phyloP scores from a whole-genome alignment of 64 coral and sea anemone species.

The Actinia tenebrosa region DNA sequence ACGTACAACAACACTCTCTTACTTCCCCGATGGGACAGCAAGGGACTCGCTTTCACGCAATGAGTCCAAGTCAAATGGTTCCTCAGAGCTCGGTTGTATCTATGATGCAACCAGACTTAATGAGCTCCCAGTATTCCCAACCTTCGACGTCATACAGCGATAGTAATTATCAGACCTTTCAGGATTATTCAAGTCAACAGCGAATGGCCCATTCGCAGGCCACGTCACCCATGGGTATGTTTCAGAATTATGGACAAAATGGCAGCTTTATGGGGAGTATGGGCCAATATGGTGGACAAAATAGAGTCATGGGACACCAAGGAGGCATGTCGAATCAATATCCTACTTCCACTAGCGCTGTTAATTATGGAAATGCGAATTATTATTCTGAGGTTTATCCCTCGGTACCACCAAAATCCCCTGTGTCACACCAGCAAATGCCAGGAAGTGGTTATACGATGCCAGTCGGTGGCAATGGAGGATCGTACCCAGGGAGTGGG shows the following conservation, averaged over 20 bases:
- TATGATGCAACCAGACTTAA: constrained; percentile 44
- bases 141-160: constrained; percentile 22
- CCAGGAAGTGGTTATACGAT: constrained; percentile 36
- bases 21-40: constrained; percentile 14
- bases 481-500: constrained; percentile 19
- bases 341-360: constrained; percentile 37
- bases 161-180: constrained; percentile 42
- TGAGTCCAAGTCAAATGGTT: constrained; percentile 40
- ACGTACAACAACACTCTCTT: background rate
- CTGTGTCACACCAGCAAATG: constrained; percentile 27
- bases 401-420: constrained; percentile 28
- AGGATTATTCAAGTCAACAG: constrained; percentile 15
- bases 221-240: constrained; percentile 21
- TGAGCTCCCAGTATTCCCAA: constrained; percentile 25
- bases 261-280: background rate
- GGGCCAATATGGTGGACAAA: constrained; percentile 39
- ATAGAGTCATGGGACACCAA: constrained; percentile 11
- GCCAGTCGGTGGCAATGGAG: constrained; percentile 20
- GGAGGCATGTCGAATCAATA: constrained; percentile 5
- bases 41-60: constrained; percentile 16
- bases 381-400: constrained; percentile 46
- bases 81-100: background rate
- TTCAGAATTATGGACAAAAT: constrained; percentile 31
- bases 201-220: constrained; percentile 9
- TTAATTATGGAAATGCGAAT: constrained; percentile 32